These are phyloP conservation scores for Nephrotoma guestfalica DNA, from an alignment of 2,888 invertebrate genomes.

Conservation along the genomic window DNA sequence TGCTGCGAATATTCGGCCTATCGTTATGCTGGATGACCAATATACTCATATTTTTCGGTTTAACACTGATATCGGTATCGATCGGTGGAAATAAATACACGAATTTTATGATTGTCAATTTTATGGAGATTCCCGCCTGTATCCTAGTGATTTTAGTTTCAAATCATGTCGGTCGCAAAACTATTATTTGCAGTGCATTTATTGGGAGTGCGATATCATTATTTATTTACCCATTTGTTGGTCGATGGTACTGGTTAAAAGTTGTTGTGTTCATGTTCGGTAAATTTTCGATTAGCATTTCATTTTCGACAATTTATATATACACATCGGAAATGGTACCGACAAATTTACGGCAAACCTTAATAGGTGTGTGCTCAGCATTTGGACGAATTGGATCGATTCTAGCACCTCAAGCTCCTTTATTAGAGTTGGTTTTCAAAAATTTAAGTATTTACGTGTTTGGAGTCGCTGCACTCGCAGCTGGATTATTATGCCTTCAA, in stretches of 20 bases:
- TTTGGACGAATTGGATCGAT: slow-evolving; percentile 55
- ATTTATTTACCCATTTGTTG: background rate
- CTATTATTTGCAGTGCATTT: background rate
- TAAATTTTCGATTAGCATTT: slow-evolving; percentile 42
- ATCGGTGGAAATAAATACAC: background rate
- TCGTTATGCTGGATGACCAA: background rate
- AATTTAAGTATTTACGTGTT: background rate
- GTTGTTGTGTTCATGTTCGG: slow-evolving; percentile 35
- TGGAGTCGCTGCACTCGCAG: background rate
- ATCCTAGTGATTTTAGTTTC: background rate
- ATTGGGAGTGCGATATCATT: background rate
- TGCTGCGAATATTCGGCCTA: background rate
- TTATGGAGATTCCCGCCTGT: background rate
- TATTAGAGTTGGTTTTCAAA: slow-evolving; percentile 26
- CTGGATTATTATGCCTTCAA: background rate
- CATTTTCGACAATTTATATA: slow-evolving; percentile 53
- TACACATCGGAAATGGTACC: slow-evolving; percentile 59
- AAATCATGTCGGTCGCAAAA: background rate
- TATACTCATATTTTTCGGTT: background rate
- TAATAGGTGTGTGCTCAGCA: slow-evolving; percentile 52
- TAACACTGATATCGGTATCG: background rate
- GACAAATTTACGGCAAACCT: slow-evolving; percentile 46
- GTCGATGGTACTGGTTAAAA: slow-evolving; percentile 9
- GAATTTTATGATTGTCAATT: background rate
- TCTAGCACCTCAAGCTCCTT: slow-evolving; percentile 52